phyloP scores from a whole-genome alignment of 2,797 vertebrate genomes.

The Bovichtus variegatus region DNA sequence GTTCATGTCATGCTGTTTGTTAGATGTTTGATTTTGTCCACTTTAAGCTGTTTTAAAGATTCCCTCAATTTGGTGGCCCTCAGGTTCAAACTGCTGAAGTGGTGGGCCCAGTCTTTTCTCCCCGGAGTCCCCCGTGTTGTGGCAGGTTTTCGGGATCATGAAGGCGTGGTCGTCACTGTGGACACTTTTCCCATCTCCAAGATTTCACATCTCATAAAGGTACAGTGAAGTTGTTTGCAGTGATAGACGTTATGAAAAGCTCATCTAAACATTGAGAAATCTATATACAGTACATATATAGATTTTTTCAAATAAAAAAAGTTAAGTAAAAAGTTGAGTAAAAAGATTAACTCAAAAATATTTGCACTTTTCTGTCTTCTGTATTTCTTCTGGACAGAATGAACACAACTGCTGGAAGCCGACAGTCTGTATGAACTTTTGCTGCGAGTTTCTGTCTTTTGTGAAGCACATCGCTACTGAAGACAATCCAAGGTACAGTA shows the following conservation, averaged over 20 bases:
- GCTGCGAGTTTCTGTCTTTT: slow-evolving; percentile 89
- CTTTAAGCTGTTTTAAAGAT: neutral
- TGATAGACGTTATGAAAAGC: neutral
- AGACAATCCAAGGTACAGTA: slow-evolving; percentile 89
- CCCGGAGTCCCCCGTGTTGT: slow-evolving; percentile 90
- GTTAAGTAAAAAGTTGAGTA: too few species aligned
- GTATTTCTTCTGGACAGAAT: slow-evolving; percentile 74
- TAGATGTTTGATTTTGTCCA: neutral
- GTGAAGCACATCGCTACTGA: slow-evolving; percentile 85
- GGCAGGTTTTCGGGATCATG: slow-evolving; percentile 90
- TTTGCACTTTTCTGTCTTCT: neutral
- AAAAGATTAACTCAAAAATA: neutral
- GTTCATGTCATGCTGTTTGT: neutral
- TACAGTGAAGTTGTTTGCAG: slow-evolving; percentile 45
- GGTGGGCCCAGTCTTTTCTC: slow-evolving; percentile 91
- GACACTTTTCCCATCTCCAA: slow-evolving; percentile 90
- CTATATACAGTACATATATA: neutral
- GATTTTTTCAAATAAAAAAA: neutral
- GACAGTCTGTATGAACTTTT: slow-evolving; percentile 96
- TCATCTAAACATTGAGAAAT: neutral
- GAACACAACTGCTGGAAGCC: slow-evolving; percentile 93
- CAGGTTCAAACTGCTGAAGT: slow-evolving; percentile 89
- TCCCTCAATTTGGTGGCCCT: neutral
- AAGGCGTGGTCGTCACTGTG: slow-evolving; percentile 87
- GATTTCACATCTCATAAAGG: slow-evolving; percentile 92